Base-by-base conservation (phyloP, 2,888 invertebrate genomes). In the Hydraecia micacea region DNA sequence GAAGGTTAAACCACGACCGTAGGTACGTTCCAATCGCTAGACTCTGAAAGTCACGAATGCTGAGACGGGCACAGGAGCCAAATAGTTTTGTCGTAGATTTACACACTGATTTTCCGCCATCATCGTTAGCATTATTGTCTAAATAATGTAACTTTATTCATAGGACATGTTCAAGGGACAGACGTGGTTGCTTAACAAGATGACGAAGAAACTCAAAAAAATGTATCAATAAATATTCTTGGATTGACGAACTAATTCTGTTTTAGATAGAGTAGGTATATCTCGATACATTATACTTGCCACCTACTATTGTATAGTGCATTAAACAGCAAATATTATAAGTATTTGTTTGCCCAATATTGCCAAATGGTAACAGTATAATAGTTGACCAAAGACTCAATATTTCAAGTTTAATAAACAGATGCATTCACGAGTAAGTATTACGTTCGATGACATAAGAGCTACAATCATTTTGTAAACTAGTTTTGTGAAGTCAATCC, bases 1-100 rank as follows among this genome's bases (percentile, higher is more conserved):
- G 92, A 94, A 93, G 93, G 92, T 91, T 91, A 89, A 76, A 70
- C 79, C 71, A 84, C 87, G 85, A 87, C 74, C 87, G 81, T 75
- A 65, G 84, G 85, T 77, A 66, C 84, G 85, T 88, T 91, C 90
- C 89, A 88, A 87, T 91, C 87, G 83, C 88, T 88, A 84, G 79
- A 87, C 86, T 88, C 87, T 85, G 79, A 82, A 88, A 89, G 79
- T 70, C 73, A 68, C 77, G 60, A 85, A 79, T 80, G 52, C 63
- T 72, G 46, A 32, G 58, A 49, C 80, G 76, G 32, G 36, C 39
- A 42, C 68, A 65, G n/a, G 52, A 76, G 73, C 87, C 79, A 83
- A 87, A 78, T 77, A 75, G 63, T 68, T 77, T 69, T 77, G 67
- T 65, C 58, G 75, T 58, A 67, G 39, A 70, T 73, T 80, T 70